A percentile compares a stretch with the other conserved stretches of the same genome.
These are phyloP conservation scores for Troilus luridus DNA, from an alignment of 2,888 invertebrate genomes.

Conservation along the genomic window DNA sequence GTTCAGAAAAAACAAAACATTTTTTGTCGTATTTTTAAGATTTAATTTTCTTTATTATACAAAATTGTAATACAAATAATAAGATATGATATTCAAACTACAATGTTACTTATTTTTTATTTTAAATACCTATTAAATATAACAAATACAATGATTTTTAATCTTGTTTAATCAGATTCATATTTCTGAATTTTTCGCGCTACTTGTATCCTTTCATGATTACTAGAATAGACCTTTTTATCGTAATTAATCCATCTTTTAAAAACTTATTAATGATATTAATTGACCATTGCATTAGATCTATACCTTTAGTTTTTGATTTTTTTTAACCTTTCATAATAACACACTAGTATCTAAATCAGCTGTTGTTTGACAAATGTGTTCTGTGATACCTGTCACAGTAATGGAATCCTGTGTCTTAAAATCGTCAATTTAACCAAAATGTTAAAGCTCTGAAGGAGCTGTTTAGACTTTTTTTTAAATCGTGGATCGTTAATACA, in stretches of 20 bases:
- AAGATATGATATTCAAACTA: not conserved
- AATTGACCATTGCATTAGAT: not conserved
- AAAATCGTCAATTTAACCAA: conserved; percentile 47
- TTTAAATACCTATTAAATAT: not conserved
- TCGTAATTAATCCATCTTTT: not conserved
- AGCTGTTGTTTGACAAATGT: conserved; percentile 61
- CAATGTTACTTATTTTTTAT: not conserved
- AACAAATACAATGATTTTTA: too few species aligned
- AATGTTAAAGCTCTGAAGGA: conserved; percentile 1
- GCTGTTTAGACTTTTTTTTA: not conserved
- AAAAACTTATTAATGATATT: not conserved
- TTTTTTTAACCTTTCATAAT: conserved; percentile 6
- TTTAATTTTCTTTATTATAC: not conserved
- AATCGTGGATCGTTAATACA: not conserved
- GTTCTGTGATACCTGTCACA: conserved; percentile 58
- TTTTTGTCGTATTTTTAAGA: not conserved
- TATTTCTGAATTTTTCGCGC: not conserved
- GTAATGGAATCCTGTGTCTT: conserved; percentile 49
- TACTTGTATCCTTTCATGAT: not conserved
- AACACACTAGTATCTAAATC: conserved; percentile 30
- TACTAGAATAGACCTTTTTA: not conserved
- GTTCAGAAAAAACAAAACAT: too few species aligned
- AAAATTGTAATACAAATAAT: not conserved
- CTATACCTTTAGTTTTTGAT: not conserved
- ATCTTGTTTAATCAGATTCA: not conserved